Evolutionary conservation across 2,113 vertebrate genomes (phyloP).

Genomic region (Campylomormyrus numenius): DNA sequence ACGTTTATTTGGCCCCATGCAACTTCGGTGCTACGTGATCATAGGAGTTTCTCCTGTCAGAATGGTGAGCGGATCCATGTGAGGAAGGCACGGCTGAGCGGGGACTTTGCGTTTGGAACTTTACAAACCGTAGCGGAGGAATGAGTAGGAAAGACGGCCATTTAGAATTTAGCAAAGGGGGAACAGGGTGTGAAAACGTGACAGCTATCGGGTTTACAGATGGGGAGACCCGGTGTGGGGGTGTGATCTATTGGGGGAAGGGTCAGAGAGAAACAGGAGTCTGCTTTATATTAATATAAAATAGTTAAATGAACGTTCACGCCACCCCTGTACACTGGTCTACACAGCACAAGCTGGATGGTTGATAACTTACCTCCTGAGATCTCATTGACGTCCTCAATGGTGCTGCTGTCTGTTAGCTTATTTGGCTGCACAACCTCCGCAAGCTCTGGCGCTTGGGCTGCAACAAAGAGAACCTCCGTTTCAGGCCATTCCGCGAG

Average conservation of each 20-base stretch:
- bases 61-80: neutral
- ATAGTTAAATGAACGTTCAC: neutral
- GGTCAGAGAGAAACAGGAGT: neutral
- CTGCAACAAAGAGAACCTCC: slow-evolving; percentile 23
- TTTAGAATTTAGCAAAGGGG: neutral
- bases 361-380: slow-evolving; percentile 53
- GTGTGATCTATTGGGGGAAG: neutral
- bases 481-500: neutral
- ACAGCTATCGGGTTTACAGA: neutral
- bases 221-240: neutral
- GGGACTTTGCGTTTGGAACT: neutral
- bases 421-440: slow-evolving; percentile 43
- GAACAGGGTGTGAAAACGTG: neutral
- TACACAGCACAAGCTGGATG: slow-evolving; percentile 1
- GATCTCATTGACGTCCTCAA: slow-evolving; percentile 57
- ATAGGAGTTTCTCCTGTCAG: neutral
- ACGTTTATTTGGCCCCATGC: neutral
- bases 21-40: neutral
- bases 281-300: neutral
- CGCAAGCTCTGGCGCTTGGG: slow-evolving; percentile 30
- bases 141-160: neutral
- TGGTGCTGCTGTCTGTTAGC: slow-evolving; percentile 33
- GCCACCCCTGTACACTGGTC: neutral
- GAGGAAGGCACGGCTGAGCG: neutral
- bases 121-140: neutral